Evolutionary conservation across 2,113 vertebrate species (phyloP).

Genomic region (Cynopterus brachyotis): DNA sequence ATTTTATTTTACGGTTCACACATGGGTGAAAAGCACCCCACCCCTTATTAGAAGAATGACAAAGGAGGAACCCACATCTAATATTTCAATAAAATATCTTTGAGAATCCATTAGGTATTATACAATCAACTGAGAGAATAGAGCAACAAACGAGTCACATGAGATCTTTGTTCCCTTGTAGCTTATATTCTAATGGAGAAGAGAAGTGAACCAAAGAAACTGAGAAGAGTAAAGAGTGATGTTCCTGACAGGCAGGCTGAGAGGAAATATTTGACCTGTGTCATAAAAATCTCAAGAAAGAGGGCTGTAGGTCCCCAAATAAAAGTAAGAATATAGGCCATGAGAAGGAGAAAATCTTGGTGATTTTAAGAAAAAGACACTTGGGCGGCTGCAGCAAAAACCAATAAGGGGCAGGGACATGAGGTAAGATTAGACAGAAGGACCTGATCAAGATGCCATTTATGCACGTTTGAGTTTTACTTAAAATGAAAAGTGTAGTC

Average conservation of each 20-base stretch:
- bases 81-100: background rate
- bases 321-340: background rate
- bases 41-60: background rate
- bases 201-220: fast-evolving
- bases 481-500: background rate
- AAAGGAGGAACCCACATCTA: background rate
- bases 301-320: background rate
- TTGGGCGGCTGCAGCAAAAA: too few relatives aligned
- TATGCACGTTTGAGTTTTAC: background rate
- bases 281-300: background rate
- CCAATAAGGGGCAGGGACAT: fast-evolving
- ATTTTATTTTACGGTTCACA: background rate
- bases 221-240: background rate
- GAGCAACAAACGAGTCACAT: background rate
- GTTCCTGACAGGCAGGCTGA: background rate
- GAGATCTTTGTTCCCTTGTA: background rate
- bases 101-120: fast-evolving
- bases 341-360: fast-evolving
- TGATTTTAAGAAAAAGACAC: background rate
- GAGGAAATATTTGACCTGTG: background rate
- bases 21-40: fast-evolving
- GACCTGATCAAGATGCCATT: fast-evolving
- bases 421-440: fast-evolving
- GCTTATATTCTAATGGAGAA: background rate
- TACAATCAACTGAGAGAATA: background rate